These are phyloP conservation scores for Enoplosus armatus DNA, from an alignment of 2,797 vertebrate genomes.

Conservation along the genomic window DNA sequence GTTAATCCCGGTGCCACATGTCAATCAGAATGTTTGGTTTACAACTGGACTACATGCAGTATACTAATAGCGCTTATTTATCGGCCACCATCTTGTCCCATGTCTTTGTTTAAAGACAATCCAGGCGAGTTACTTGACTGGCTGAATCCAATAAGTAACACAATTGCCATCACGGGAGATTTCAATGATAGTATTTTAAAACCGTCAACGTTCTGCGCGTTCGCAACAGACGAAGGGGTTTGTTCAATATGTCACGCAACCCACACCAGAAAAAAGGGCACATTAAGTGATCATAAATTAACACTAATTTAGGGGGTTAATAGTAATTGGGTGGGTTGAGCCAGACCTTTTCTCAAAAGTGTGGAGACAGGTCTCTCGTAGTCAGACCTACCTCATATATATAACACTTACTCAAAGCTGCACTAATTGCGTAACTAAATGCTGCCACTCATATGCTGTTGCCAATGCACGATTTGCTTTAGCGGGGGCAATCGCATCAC, in stretches of 20 bases:
- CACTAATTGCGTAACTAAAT: too few relatives aligned
- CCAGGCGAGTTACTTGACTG: neutral
- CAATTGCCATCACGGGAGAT: slow-evolving; percentile 17
- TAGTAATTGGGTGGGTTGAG: too few relatives aligned
- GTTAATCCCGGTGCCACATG: neutral
- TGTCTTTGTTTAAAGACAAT: neutral
- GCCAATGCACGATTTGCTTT: too few relatives aligned
- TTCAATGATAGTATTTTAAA: slow-evolving; percentile 7
- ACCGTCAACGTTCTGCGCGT: neutral
- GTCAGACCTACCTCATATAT: too few relatives aligned
- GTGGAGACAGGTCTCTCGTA: too few relatives aligned
- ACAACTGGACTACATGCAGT: neutral
- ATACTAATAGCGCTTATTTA: slow-evolving; percentile 1
- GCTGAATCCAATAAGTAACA: neutral
- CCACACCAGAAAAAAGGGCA: slow-evolving; percentile 14
- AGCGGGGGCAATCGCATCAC: too few relatives aligned
- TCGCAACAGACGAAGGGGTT: neutral
- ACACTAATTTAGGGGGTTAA: too few relatives aligned
- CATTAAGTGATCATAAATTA: slow-evolving; percentile 29
- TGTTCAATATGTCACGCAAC: neutral
- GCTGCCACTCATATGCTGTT: too few relatives aligned
- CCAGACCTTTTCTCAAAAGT: too few relatives aligned
- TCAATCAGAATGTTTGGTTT: slow-evolving; percentile 11
- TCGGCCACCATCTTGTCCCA: neutral
- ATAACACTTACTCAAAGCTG: too few relatives aligned